phyloP scores from a whole-genome alignment of 2,113 vertebrate species.

The Antigone vipio region DNA sequence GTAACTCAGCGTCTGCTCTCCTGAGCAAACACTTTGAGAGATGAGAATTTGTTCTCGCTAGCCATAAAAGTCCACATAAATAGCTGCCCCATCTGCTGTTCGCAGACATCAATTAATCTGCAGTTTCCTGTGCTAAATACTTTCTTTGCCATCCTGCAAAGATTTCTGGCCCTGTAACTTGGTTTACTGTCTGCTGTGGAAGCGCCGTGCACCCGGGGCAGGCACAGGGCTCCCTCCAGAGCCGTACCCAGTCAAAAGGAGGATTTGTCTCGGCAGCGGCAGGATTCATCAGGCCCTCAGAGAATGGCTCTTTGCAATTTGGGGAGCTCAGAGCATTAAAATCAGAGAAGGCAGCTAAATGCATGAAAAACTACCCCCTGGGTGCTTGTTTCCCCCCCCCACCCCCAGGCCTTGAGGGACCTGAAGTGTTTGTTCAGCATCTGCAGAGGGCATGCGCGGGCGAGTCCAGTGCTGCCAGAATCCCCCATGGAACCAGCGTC shows the following conservation, averaged over 20 bases:
- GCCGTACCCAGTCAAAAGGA: background rate
- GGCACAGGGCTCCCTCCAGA: background rate
- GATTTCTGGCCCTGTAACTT: background rate
- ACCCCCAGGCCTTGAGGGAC: background rate
- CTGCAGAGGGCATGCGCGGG: no score
- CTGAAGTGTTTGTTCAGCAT: background rate
- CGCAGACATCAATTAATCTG: background rate
- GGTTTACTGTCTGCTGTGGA: background rate
- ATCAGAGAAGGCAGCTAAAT: background rate
- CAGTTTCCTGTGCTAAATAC: background rate
- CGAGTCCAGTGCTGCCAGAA: background rate
- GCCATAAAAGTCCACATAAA: background rate
- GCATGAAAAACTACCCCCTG: background rate
- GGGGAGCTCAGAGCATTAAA: background rate
- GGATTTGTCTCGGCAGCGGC: background rate
- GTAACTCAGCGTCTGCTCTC: background rate
- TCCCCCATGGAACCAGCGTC: background rate
- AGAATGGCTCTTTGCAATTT: background rate
- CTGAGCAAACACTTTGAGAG: background rate
- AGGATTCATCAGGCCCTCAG: background rate
- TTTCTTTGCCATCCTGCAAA: background rate
- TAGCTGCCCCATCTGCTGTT: background rate
- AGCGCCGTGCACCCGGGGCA: background rate
- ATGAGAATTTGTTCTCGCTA: background rate
- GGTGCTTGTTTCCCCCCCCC: background rate